Base-by-base conservation (phyloP, 2,113 vertebrate genomes). In the Xenopus laevis region DNA sequence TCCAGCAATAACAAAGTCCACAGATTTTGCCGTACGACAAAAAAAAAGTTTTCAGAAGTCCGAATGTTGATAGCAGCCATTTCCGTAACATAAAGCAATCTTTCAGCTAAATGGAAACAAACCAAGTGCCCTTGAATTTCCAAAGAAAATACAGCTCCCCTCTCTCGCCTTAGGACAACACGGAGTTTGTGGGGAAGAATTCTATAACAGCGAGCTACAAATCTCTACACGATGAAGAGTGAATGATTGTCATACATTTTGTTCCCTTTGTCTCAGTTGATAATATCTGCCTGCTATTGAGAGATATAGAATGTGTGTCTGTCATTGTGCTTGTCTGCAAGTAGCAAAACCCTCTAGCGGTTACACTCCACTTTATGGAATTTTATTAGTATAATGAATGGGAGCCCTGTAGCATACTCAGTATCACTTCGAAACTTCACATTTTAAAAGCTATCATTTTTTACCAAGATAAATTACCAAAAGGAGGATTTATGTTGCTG, bases 361-460 rank as follows among this genome's bases (percentile, higher is more conserved):
- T 60, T 0, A 77, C 82, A 82, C 84, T 86, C 88, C 84, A 77
- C 81, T 87, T 89, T 85, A 87, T 84, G 81, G 86, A 87, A 87
- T 90, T 90, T 89, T 92, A 88, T 87, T 89, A 87, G 84, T 88
- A 86, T 91, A 93, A 91, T 87, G 90, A 88, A 92, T 90, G 88
- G 90, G 86, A 87, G 86, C 86, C 91, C 91, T 78, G 87, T 89
- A 91, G 89, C 90, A 76, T 77, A 79, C 86, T 83, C 83, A 83
- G 82, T 81, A 87, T 91, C 87, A 83, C 80, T 87, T 89, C 86
- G 84, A 85, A 86, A 86, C 83, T 87, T 89, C 85, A 81, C 85
- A 80, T 87, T 92, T 91, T 86, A 82, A 89, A 89, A 77, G 80
- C 83, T 88, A 84, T 89, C 89, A 84, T 80, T 87, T 87, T 86